Evolutionary conservation across 2,888 invertebrate species (phyloP), one percentile per base, ranked within the genome.

Genomic region (Zaprionus lineosus): DNA sequence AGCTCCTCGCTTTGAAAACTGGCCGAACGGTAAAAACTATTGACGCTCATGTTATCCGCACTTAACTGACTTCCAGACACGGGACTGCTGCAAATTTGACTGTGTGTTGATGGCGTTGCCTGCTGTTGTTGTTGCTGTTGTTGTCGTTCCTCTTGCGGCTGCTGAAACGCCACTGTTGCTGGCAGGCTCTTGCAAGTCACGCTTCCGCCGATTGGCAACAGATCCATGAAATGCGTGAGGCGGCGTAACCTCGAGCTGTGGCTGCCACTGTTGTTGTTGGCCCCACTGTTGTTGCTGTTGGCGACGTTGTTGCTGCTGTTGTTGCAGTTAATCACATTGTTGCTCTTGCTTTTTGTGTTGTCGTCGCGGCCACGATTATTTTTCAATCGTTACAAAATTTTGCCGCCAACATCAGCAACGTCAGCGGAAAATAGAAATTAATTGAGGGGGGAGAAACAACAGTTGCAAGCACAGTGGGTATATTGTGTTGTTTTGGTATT

Each of bases 1-100:
- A 87, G 36, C 64, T 87, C 84, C 72, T 86, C 86, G 62, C 87
- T 87, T 9, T 83, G 79, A 39, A 77, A 86, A 51, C 86, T 88
- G 9, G 63, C 57, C 12, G 79, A 76, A 18, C 74, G 74, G 47
- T 69, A 61, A 9, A 82, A 73, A 34, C 15, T 65, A 7, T 56
- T 58, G 0, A 44, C n/a, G 18, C 31, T 33, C 51, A 26, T 41
- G 4, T 37, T 36, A 26, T 47, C 41, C 12, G 36, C 26, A 37
- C 16, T 41, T 12, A 46, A 12, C 14, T 34, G 37, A 5, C 24
- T 28, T 19, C 21, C 39, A 19, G 31, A 24, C n/a, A 24, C 8
- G 4, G 24, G 6, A 8, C n/a, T 6, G 2, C 6, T 24, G 24
- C 8, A 24, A 2, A 4, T 5, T 5, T 21, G 3, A 3, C 21